Conservation (phyloP, 2,113 vertebrate genomes). For the Xerus inauris region DNA sequence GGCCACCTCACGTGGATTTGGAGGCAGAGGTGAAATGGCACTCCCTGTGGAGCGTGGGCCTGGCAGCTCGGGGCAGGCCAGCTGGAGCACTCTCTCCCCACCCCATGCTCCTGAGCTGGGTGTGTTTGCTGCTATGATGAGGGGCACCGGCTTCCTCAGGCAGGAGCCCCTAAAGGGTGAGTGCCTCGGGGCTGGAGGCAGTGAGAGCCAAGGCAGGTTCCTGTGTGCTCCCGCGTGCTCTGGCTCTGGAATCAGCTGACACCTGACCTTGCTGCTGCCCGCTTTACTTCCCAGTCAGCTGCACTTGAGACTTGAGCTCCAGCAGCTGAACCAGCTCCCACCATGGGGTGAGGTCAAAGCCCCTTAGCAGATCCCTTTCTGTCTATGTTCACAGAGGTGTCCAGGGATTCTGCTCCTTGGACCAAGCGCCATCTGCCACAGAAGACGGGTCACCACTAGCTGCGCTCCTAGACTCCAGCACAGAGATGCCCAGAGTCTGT, state of each 20-base stretch:
- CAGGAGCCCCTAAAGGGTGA: rapidly evolving
- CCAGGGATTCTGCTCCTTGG: rapidly evolving
- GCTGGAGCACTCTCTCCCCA: not conserved
- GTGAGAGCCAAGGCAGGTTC: rapidly evolving
- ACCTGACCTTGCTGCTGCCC: no score
- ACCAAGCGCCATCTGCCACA: no score
- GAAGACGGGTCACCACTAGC: not conserved
- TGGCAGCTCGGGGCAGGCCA: rapidly evolving
- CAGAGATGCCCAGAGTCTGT: no score
- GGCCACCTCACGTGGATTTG: rapidly evolving
- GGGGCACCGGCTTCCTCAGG: rapidly evolving
- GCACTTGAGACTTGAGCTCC: not conserved
- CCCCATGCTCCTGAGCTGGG: no score
- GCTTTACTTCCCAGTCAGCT: not conserved
- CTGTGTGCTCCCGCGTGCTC: rapidly evolving
- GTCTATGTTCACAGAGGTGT: not conserved
- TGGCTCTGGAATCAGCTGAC: not conserved
- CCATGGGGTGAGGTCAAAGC: rapidly evolving
- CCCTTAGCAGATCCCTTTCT: not conserved
- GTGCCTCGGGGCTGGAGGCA: rapidly evolving
- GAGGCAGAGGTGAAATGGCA: no score
- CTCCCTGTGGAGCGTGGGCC: not conserved
- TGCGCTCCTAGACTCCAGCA: no score
- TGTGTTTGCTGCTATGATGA: no score
- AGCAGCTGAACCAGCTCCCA: rapidly evolving